A percentile compares a stretch with the other conserved stretches of the same genome.
Evolutionary conservation across 1,140 invertebrate species (phyloP).

Genomic region (Euura lappo): DNA sequence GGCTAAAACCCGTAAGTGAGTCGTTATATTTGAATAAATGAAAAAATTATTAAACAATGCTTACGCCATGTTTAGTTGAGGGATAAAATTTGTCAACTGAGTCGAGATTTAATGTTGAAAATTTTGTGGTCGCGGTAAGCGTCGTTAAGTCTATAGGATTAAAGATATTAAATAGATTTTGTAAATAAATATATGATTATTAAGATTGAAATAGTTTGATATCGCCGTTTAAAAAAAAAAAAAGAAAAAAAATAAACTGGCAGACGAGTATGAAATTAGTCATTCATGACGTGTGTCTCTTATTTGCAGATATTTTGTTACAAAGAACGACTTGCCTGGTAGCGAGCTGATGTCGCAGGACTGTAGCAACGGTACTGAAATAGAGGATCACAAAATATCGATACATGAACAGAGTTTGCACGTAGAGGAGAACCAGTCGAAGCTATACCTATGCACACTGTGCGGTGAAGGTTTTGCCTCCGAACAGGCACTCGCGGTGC

Average conservation of each 20-base stretch:
- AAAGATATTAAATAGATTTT: not conserved
- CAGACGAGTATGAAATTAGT: not conserved
- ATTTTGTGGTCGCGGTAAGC: no score
- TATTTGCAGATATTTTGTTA: slow-evolving; percentile 58
- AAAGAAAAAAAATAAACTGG: not conserved
- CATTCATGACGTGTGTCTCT: slow-evolving; percentile 47
- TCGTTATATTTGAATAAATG: no score
- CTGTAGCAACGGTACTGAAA: slow-evolving; percentile 30
- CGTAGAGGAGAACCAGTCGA: slow-evolving; percentile 22
- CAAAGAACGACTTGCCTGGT: slow-evolving; percentile 44
- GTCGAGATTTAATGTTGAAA: no score
- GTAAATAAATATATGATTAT: not conserved
- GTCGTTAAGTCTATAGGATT: no score
- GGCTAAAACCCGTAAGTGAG: no score
- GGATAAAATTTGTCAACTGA: no score
- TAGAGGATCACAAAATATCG: slow-evolving; percentile 35
- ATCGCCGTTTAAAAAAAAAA: no score
- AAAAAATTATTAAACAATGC: no score
- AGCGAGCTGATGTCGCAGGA: slow-evolving; percentile 39
- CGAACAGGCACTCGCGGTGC: slow-evolving; percentile 48
- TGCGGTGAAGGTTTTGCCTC: slow-evolving; percentile 55
- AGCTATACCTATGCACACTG: slow-evolving; percentile 40
- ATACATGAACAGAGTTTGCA: slow-evolving; percentile 32
- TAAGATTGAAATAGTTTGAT: not conserved
- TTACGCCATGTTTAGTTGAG: no score